A percentile compares a stretch with the other conserved stretches of the same genome.
phyloP scores from a whole-genome alignment of 2,113 vertebrate species.

The Sarotherodon lohbergeri region DNA sequence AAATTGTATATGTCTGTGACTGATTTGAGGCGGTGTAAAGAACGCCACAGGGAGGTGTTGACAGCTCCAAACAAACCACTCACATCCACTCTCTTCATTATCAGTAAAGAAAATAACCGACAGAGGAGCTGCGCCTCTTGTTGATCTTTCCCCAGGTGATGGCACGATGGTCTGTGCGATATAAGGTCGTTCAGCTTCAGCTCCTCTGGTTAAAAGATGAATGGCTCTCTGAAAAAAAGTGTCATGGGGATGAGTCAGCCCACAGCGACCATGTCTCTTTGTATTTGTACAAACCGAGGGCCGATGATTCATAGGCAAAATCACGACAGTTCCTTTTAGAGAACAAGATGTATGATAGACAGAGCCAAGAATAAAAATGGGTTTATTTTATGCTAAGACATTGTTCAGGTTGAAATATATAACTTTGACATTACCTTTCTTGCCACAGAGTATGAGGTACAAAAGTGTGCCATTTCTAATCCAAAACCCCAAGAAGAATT shows the following conservation, averaged over 20 bases:
- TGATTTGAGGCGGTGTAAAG: neutral
- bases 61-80: neutral
- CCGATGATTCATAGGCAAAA: conserved; percentile 39
- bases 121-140: conserved; percentile 1
- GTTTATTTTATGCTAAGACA: neutral
- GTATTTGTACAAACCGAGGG: conserved; percentile 33
- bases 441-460: neutral
- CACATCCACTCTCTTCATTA: conserved; percentile 1
- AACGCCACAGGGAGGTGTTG: neutral
- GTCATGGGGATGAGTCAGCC: conserved; percentile 46
- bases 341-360: neutral
- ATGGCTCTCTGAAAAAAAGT: conserved; percentile 1
- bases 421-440: neutral
- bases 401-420: conserved; percentile 11
- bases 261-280: conserved; percentile 29
- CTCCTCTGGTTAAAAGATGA: conserved; percentile 24
- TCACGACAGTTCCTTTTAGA: conserved; percentile 18
- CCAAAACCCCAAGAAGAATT: neutral
- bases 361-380: neutral
- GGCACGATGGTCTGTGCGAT: conserved; percentile 13
- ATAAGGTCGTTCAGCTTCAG: neutral
- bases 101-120: conserved; percentile 15
- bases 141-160: conserved; percentile 27
- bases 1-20: neutral
- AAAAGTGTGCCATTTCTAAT: neutral